phyloP scores from a whole-genome alignment of 2,888 invertebrate genomes.

The Elysia crispata region DNA sequence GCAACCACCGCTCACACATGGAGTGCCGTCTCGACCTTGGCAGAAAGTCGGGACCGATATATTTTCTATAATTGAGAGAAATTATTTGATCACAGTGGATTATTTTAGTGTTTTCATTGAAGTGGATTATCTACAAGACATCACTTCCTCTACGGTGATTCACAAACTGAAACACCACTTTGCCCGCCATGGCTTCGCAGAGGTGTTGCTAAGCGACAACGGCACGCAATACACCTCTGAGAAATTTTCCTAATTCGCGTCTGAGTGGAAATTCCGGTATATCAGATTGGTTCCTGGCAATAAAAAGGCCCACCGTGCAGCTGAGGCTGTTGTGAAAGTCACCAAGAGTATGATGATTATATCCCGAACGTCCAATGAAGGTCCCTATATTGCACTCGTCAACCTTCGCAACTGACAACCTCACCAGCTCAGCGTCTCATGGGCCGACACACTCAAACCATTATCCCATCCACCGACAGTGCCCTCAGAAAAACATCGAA shows the following conservation, averaged over 20 bases:
- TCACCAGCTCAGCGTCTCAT: neutral
- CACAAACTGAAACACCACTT: slow-evolving; percentile 38
- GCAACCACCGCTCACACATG: slow-evolving; percentile 16
- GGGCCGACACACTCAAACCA: no score
- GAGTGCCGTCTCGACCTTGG: slow-evolving; percentile 5
- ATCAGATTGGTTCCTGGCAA: slow-evolving; percentile 30
- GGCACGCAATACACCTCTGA: slow-evolving; percentile 40
- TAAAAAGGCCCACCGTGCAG: slow-evolving; percentile 31
- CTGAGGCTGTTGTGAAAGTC: slow-evolving; percentile 41
- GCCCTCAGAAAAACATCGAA: no score
- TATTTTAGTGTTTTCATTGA: slow-evolving; percentile 35
- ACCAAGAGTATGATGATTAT: slow-evolving; percentile 25
- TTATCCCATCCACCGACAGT: no score
- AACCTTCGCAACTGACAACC: neutral
- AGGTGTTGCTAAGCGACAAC: slow-evolving; percentile 38
- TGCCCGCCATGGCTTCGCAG: slow-evolving; percentile 44
- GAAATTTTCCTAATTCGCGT: slow-evolving; percentile 26
- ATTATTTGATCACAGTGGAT: slow-evolving; percentile 36
- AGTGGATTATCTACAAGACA: slow-evolving; percentile 32
- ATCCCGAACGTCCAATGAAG: neutral
- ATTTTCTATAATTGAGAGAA: slow-evolving; percentile 18
- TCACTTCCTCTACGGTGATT: slow-evolving; percentile 20
- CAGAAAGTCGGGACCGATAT: slow-evolving; percentile 31
- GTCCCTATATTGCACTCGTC: slow-evolving; percentile 25
- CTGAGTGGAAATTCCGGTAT: slow-evolving; percentile 27